These are phyloP conservation scores for Cephalopterus ornatus DNA, from an alignment of 2,113 vertebrate species.

Conservation along the genomic window DNA sequence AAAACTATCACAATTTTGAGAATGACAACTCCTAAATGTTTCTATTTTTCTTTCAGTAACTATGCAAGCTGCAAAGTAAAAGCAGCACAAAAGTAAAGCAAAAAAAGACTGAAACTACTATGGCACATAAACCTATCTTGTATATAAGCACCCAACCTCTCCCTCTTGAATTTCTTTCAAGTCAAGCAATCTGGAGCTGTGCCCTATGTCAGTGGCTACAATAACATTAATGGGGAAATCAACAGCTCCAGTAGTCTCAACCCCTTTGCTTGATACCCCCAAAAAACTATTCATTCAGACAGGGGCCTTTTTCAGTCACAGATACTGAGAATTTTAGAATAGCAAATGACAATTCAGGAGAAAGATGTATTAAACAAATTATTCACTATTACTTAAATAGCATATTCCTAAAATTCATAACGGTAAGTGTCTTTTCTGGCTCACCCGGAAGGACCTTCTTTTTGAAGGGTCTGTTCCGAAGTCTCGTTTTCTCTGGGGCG, in stretches of 20 bases:
- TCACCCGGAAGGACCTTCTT: slow-evolving; percentile 55
- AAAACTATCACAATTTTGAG: neutral
- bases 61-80: neutral
- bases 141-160: neutral
- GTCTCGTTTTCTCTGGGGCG: slow-evolving; percentile 43
- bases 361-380: neutral
- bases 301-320: neutral
- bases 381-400: neutral
- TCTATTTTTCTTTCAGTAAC: neutral
- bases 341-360: neutral
- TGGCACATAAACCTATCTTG: neutral
- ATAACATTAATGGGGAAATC: neutral
- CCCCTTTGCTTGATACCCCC: neutral
- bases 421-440: neutral
- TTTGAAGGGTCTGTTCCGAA: slow-evolving; percentile 39
- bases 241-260: neutral
- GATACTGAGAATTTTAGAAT: neutral
- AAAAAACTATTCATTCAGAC: neutral
- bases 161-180: neutral
- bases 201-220: neutral
- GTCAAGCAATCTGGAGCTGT: neutral
- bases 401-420: neutral
- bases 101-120: neutral
- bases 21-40: neutral
- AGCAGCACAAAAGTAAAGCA: neutral